Percentiles rank a stretch among this genome's conserved stretches.
These are phyloP conservation scores for Psylliodes chrysocephalus DNA, from an alignment of 2,888 invertebrate species.

Conservation along the genomic window DNA sequence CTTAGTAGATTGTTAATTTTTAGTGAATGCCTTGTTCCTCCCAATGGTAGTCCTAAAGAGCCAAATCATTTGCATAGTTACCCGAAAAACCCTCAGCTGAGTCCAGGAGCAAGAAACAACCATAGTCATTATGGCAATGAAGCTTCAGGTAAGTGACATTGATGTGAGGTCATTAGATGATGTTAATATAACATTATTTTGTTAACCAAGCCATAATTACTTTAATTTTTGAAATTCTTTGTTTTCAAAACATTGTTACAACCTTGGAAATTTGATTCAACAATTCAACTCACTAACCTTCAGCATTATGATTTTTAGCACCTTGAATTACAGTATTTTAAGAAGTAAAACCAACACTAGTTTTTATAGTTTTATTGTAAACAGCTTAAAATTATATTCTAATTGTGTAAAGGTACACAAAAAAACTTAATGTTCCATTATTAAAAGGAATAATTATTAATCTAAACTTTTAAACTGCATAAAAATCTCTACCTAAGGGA, in stretches of 20 bases:
- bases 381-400: neutral
- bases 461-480: too few species aligned
- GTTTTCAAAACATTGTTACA: conserved; percentile 17
- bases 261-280: conserved; percentile 19
- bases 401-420: too few species aligned
- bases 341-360: neutral
- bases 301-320: conserved; percentile 11
- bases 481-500: too few species aligned
- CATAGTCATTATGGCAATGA: conserved; percentile 61
- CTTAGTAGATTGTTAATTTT: conserved; percentile 10
- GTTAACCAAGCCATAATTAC: neutral
- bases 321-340: conserved; percentile 5
- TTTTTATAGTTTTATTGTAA: neutral
- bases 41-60: conserved; percentile 62
- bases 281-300: conserved; percentile 10
- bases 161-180: conserved; percentile 7
- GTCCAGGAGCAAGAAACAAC: conserved; percentile 59
- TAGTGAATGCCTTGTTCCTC: conserved; percentile 61
- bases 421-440: too few species aligned
- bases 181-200: conserved; percentile 6
- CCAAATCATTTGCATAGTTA: conserved; percentile 61
- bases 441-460: too few species aligned
- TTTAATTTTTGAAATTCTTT: conserved; percentile 14
- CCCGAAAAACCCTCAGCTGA: conserved; percentile 63
- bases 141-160: conserved; percentile 54